phyloP scores from a whole-genome alignment of 2,113 vertebrate species.

The Falcunculus frontatus region DNA sequence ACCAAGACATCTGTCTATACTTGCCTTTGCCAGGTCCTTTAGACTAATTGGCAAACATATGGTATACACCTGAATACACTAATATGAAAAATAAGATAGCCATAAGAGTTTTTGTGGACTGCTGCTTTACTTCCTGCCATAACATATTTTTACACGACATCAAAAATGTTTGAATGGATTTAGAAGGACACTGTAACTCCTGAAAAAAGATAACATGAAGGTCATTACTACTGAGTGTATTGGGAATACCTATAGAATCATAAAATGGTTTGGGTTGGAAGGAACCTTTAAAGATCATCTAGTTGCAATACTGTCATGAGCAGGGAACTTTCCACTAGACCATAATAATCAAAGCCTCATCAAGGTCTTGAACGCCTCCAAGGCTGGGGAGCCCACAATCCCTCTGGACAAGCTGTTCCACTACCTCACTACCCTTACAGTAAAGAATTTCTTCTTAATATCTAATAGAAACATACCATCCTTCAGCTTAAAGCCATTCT shows the following conservation, averaged over 20 bases:
- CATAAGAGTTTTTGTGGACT: neutral
- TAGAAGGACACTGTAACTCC: neutral
- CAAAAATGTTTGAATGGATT: neutral
- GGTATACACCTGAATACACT: neutral
- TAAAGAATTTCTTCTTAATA: neutral
- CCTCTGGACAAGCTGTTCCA: neutral
- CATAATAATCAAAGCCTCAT: neutral
- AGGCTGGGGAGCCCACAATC: neutral
- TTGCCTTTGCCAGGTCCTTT: neutral
- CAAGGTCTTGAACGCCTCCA: neutral
- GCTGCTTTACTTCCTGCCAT: neutral
- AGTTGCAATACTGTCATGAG: neutral
- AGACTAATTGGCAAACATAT: neutral
- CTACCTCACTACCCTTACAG: neutral
- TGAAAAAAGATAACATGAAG: neutral
- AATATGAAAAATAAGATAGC: neutral
- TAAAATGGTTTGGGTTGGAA: neutral
- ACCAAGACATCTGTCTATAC: neutral
- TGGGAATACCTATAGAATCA: neutral
- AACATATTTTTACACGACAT: neutral
- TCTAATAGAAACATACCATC: neutral
- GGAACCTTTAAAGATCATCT: neutral
- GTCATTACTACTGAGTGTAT: neutral
- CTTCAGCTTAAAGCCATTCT: neutral
- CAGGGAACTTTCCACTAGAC: neutral